These are phyloP conservation scores for Trochalopteron elliotii DNA, from an alignment of 2,113 vertebrate species.

Conservation along the genomic window DNA sequence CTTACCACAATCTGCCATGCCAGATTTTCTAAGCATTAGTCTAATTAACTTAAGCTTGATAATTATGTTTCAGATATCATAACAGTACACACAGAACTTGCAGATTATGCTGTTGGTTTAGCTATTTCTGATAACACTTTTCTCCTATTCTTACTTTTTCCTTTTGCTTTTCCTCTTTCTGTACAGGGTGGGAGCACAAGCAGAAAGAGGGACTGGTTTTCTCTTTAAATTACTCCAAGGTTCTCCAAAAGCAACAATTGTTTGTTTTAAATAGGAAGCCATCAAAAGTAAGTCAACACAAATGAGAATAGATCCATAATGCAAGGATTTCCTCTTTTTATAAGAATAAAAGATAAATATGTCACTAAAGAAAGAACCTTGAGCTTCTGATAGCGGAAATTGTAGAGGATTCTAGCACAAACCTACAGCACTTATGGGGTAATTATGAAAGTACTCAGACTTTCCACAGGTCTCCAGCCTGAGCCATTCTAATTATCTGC, in stretches of 20 bases:
- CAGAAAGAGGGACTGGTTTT: not conserved
- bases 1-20: constrained; percentile 78
- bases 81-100: constrained; percentile 52
- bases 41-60: constrained; percentile 83
- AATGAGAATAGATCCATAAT: constrained; percentile 12
- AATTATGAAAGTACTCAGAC: not conserved
- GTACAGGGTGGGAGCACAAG: not conserved
- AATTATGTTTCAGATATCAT: constrained; percentile 75
- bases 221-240: constrained; percentile 2
- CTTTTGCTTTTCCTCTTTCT: not conserved
- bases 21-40: constrained; percentile 83
- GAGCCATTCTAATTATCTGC: constrained; percentile 15
- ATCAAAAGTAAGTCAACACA: not conserved
- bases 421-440: not conserved
- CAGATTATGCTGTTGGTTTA: constrained; percentile 59
- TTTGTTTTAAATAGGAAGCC: constrained; percentile 30
- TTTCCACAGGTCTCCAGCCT: constrained; percentile 13
- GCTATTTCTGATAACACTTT: constrained; percentile 54
- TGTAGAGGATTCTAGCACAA: not conserved
- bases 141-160: constrained; percentile 27
- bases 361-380: not conserved
- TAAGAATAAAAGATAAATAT: not conserved
- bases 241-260: constrained; percentile 13
- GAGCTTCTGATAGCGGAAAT: not conserved
- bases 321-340: not conserved